Evolutionary conservation across 2,888 invertebrate species (phyloP).

Genomic region (Drosophila setosimentum): DNA sequence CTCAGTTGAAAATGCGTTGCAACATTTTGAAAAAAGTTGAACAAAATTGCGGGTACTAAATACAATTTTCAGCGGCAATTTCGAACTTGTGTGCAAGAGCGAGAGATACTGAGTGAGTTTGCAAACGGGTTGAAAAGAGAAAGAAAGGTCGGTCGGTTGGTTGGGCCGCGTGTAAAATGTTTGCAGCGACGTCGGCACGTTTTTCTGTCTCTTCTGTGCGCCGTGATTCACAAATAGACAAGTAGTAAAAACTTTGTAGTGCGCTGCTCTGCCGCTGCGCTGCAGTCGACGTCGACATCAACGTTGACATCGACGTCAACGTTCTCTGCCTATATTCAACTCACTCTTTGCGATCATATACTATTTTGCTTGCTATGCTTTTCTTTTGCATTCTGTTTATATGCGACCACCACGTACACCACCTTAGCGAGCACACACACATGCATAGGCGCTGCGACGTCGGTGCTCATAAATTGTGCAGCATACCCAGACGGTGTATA

Average conservation of each 20-base stretch:
- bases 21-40: constrained; percentile 37
- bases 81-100: constrained; percentile 28
- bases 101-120: constrained; percentile 12
- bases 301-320: constrained; percentile 20
- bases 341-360: constrained; percentile 68
- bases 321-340: constrained; percentile 48
- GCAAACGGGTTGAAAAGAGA: background rate
- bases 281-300: constrained; percentile 18
- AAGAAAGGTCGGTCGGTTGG: constrained; percentile 2
- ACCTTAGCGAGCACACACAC: constrained; percentile 36
- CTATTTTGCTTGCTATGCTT: constrained; percentile 68
- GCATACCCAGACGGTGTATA: constrained; percentile 12
- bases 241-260: constrained; percentile 54
- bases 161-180: constrained; percentile 60
- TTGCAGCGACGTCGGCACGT: constrained; percentile 63
- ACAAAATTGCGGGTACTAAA: constrained; percentile 37
- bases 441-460: background rate
- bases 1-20: constrained; percentile 43
- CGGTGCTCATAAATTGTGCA: constrained; percentile 30
- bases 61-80: constrained; percentile 26
- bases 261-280: constrained; percentile 16
- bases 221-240: constrained; percentile 61
- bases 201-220: constrained; percentile 53
- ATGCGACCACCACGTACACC: constrained; percentile 42
- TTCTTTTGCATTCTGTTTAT: constrained; percentile 70